Conservation (phyloP, 2,888 invertebrate species). For the Minunthozetes semirufus region DNA sequence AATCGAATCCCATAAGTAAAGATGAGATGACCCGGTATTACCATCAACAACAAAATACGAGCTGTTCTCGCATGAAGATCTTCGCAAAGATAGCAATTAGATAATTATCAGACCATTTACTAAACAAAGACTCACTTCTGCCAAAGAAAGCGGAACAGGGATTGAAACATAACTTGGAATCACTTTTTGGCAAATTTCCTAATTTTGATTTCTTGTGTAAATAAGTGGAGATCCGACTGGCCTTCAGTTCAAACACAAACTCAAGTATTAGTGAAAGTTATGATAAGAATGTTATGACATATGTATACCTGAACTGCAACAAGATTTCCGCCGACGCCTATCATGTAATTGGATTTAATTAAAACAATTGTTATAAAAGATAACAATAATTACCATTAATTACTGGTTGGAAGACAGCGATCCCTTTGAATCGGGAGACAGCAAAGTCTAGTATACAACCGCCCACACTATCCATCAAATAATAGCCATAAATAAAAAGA, state of each 20-base stretch:
- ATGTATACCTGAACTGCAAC: conserved; percentile 78
- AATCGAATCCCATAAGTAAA: conserved; percentile 67
- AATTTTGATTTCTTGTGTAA: conserved; percentile 54
- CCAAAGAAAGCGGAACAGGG: conserved; percentile 16
- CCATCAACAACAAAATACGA: conserved; percentile 71
- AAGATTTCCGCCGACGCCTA: conserved; percentile 79
- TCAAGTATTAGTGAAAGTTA: too few species aligned
- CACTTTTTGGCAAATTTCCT: conserved; percentile 20
- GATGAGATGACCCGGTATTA: conserved; percentile 74
- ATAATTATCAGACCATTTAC: too few species aligned
- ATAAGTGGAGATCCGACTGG: conserved; percentile 78
- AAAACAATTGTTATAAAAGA: too few species aligned
- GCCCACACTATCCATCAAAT: conserved; percentile 52
- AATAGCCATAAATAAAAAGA: too few species aligned
- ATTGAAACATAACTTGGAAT: neutral
- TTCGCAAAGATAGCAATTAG: too few species aligned
- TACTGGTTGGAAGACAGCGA: conserved; percentile 84
- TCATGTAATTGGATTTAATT: too few species aligned
- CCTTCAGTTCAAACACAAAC: too few species aligned
- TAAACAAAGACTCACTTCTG: conserved; percentile 9
- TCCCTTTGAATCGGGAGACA: conserved; percentile 71
- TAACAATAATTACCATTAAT: conserved; percentile 79
- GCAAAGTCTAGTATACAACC: conserved; percentile 80
- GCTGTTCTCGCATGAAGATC: conserved; percentile 55
- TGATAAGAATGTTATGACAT: too few species aligned